Evolutionary conservation across 2,888 invertebrate genomes (phyloP), one percentile per base, ranked within the genome.

Genomic region (Palloptera scutellata): DNA sequence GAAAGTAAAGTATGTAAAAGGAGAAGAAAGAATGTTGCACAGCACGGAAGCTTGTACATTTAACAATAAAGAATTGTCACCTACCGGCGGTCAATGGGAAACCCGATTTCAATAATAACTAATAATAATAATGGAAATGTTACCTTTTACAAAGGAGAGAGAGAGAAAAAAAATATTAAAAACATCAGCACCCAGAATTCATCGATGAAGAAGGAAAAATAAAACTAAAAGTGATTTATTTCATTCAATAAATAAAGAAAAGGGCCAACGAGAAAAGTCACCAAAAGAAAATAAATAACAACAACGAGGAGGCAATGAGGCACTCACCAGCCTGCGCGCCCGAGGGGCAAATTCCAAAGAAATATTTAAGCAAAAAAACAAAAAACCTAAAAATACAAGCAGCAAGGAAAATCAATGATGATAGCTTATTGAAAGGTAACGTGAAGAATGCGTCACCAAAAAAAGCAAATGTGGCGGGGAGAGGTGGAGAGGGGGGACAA

Each of bases 391-490:
- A n/a, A n/a, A n/a, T n/a, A 30, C 30, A 30, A 30, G 30, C 6
- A 30, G 30, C 30, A 30, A 30, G 6, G 30, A 30, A 54, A 64
- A 64, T 64, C 63, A 57, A 64, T 64, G 63, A 57, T 64, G 63
- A 64, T 64, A 48, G 63, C 57, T 57, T 64, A 64, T 64, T 64
- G 63, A 64, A 63, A 64, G 63, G 30, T 30, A 30, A 6, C 30
- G 30, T 30, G 30, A 30, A 30, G 2, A 30, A 30, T 30, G 30
- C 30, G 30, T 30, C 30, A 30, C 63, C 57, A 57, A 48, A 55
- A 43, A 45, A 64, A 63, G 40, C 30, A 13, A 43, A n/a, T 41
- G 48, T 40, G 42, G 54, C 9, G 30, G 5, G 17, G n/a, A 57
- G 43, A 40, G n/a, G 17, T 12, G 12, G 2, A 1, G 13, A 41